Conservation (phyloP, 2,888 invertebrate species). For the Rotaria magnacalcarata region DNA sequence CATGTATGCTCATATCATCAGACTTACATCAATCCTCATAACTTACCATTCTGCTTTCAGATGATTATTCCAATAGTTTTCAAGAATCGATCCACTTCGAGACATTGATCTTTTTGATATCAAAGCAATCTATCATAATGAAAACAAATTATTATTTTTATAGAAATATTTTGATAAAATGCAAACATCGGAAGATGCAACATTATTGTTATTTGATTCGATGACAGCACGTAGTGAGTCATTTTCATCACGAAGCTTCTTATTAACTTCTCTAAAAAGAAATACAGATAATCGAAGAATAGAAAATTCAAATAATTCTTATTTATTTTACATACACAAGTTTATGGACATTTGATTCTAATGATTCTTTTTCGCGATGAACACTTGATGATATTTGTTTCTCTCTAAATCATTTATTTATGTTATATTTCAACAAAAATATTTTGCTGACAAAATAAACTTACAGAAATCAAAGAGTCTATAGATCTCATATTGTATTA, state of each 20-base stretch:
- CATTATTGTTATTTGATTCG: neutral
- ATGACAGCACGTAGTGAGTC: neutral
- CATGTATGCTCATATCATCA: too few relatives aligned
- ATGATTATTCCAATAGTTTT: neutral
- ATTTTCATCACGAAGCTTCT: slow-evolving; percentile 29
- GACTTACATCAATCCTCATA: too few relatives aligned
- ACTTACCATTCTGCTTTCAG: neutral
- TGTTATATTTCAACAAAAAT: too few relatives aligned
- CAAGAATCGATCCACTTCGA: neutral
- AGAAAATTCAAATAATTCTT: too few relatives aligned
- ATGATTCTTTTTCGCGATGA: slow-evolving; percentile 31
- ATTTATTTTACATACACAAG: neutral
- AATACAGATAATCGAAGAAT: neutral
- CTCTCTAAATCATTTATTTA: neutral
- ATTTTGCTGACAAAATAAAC: too few relatives aligned
- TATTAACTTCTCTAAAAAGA: neutral
- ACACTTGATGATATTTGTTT: slow-evolving; percentile 28
- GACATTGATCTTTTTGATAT: neutral
- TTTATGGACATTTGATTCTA: neutral
- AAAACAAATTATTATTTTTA: neutral
- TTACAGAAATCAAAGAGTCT: too few relatives aligned
- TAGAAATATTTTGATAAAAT: neutral
- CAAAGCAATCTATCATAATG: neutral
- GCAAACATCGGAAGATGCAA: neutral
- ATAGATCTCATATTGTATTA: too few relatives aligned